These are phyloP conservation scores for Caenorhabditis zanzibari DNA, from an alignment of 2,888 invertebrate species.

Conservation along the genomic window DNA sequence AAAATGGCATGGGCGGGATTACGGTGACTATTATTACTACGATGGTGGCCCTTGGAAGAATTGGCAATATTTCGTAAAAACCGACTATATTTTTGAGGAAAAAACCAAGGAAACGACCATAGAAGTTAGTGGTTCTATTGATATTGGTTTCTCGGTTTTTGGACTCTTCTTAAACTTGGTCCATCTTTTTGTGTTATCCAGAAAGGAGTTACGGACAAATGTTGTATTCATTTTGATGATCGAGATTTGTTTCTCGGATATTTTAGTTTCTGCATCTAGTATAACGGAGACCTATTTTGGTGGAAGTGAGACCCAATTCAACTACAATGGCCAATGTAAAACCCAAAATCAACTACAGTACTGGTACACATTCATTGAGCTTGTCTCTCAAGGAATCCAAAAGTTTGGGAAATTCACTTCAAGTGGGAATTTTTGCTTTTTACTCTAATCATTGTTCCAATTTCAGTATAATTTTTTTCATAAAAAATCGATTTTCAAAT, in stretches of 20 bases:
- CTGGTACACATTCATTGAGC: not conserved
- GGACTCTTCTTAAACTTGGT: not conserved
- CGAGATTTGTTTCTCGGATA: not conserved
- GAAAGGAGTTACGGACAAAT: not conserved
- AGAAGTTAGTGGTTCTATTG: not conserved
- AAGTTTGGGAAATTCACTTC: not conserved
- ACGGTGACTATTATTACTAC: not conserved
- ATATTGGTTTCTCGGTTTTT: not conserved
- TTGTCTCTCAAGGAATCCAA: not conserved
- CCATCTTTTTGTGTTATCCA: not conserved
- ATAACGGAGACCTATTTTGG: not conserved
- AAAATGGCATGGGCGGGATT: not conserved
- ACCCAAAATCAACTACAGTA: not conserved
- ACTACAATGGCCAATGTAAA: not conserved
- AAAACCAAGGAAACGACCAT: not conserved
- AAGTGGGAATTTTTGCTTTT: too few species aligned
- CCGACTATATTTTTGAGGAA: not conserved
- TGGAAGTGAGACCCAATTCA: not conserved
- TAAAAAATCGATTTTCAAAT: too few species aligned
- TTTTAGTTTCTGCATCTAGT: not conserved
- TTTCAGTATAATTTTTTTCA: too few species aligned
- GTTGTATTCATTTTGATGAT: constrained; percentile 6
- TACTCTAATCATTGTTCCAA: too few species aligned
- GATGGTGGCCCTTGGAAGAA: not conserved
- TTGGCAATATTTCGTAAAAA: not conserved